Evolutionary conservation across 2,888 invertebrate genomes (phyloP).

Genomic region (Enoplolaimus lenunculus): DNA sequence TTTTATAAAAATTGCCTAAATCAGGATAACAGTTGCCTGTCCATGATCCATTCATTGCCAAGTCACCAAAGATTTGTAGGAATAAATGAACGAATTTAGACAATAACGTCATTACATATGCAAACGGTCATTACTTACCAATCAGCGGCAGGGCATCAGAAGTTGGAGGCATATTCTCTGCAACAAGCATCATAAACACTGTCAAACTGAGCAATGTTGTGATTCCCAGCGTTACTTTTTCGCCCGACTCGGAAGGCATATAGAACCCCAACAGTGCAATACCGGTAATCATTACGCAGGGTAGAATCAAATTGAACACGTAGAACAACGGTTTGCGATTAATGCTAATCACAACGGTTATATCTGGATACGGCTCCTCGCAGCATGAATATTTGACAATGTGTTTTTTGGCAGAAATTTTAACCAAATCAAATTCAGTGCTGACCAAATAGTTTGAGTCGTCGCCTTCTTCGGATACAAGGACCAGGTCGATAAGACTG

Average conservation of each 20-base stretch:
- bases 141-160: slow-evolving; percentile 66
- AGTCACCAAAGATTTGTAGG: neutral
- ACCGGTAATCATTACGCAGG: slow-evolving; percentile 67
- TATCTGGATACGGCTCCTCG: slow-evolving; percentile 65
- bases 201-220: slow-evolving; percentile 75
- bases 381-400: slow-evolving; percentile 49
- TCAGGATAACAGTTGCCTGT: too few relatives aligned
- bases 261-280: slow-evolving; percentile 73
- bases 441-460: slow-evolving; percentile 36
- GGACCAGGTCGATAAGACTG: slow-evolving; percentile 49
- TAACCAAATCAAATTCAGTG: slow-evolving; percentile 36
- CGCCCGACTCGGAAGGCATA: slow-evolving; percentile 72
- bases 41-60: too few relatives aligned
- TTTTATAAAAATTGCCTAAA: too few relatives aligned
- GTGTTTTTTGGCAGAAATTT: slow-evolving; percentile 11
- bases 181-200: slow-evolving; percentile 70
- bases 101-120: too few relatives aligned
- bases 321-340: slow-evolving; percentile 50
- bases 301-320: slow-evolving; percentile 68
- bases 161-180: slow-evolving; percentile 68
- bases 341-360: slow-evolving; percentile 63
- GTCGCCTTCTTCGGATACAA: slow-evolving; percentile 25
- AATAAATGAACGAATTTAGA: neutral
- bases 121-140: too few relatives aligned
- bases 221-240: slow-evolving; percentile 70